Base-by-base conservation (phyloP, 2,888 invertebrate genomes). In the Horisme vitalbata region DNA sequence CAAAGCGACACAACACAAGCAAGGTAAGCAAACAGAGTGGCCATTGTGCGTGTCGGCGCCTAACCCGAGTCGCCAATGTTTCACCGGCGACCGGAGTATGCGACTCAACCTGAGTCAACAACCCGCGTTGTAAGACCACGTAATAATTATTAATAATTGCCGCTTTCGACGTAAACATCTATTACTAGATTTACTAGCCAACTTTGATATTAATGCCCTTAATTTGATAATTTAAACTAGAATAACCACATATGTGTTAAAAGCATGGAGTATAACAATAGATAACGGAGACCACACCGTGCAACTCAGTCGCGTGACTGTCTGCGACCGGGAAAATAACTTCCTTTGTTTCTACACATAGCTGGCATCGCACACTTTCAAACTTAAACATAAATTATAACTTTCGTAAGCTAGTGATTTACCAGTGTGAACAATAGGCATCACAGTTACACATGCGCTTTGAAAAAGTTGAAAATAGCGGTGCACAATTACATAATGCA, bases 261-360 rank as follows among this genome's bases (percentile, higher is more conserved):
- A 52, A 65, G 62, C 67, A 64, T 63, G 64, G 59, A 65, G 69
- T 65, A 71, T 69, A 72, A 78, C 72, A 74, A 73, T 68, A 78
- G 74, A 74, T 72, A 75, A 69, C 55, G 51, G 60, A 65, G 66
- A 68, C 62, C 64, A 60, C 61, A 63, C 59, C 55, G 70, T 65
- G 65, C 67, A 64, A 64, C 70, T 60, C 59, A 65, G 65, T 82
- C 74, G 83, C 83, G 84, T 85, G 84, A 79, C 83, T 80, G 79
- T 80, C 77, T 79, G 78, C 68, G 72, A 71, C 71, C 69, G 77
- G 69, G 76, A 78, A 76, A 79, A 80, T 77, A 74, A 77, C 78
- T 83, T 82, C 83, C 83, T 82, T 83, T 80, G 82, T 82, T 79
- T 79, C 77, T 79, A 75, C 70, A 75, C 79, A 75, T 76, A 72